A percentile compares a stretch with the other conserved stretches of the same genome.
Conservation (phyloP, 1,140 invertebrate genomes). For the Aleiodes sp. region DNA sequence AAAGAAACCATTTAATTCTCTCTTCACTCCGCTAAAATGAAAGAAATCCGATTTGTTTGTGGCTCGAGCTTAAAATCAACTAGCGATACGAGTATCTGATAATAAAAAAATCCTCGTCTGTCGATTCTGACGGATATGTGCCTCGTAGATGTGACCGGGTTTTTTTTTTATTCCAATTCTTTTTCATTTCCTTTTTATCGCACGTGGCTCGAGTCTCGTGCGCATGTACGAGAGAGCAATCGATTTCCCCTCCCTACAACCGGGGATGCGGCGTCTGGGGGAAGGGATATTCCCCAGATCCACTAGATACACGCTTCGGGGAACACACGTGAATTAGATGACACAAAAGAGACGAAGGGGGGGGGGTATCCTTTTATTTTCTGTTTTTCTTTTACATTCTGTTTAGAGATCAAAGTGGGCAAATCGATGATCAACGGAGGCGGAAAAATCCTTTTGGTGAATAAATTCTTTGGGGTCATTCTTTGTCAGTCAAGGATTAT, state of each 20-base stretch:
- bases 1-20: constrained; percentile 27
- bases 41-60: background rate
- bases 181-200: constrained; percentile 22
- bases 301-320: background rate
- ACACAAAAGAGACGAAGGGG: constrained; percentile 16
- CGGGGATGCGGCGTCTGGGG: background rate
- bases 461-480: background rate
- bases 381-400: constrained; percentile 6
- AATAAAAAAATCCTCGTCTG: background rate
- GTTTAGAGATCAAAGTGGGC: background rate
- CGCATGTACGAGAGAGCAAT: constrained; percentile 56
- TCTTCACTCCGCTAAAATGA: too few species aligned
- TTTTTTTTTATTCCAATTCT: constrained; percentile 13
- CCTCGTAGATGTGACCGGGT: constrained; percentile 13
- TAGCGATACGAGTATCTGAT: background rate
- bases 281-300: constrained; percentile 18
- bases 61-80: too few species aligned
- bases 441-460: background rate
- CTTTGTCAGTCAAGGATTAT: background rate
- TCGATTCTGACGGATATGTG: background rate
- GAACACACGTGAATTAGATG: background rate
- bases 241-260: constrained; percentile 54
- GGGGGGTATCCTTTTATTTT: background rate
- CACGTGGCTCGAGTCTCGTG: constrained; percentile 54
- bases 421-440: background rate